A percentile compares a stretch with the other conserved stretches of the same genome.
phyloP scores from a whole-genome alignment of 2,888 invertebrate species.

The Rosalia funebris region DNA sequence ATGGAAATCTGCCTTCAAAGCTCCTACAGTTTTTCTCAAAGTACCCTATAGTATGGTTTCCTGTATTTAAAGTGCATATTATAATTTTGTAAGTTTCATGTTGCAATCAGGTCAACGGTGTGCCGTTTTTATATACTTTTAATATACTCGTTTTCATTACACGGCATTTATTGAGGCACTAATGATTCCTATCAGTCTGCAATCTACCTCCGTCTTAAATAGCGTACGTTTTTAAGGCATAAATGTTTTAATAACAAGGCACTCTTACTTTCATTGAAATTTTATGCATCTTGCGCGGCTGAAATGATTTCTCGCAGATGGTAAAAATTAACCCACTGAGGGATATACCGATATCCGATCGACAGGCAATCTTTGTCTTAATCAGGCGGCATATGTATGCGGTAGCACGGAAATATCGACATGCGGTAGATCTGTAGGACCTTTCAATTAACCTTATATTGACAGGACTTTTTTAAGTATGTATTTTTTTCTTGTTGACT shows the following conservation, averaged over 20 bases:
- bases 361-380: too few relatives aligned
- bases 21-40: too few relatives aligned
- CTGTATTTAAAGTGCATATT: too few relatives aligned
- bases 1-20: too few relatives aligned
- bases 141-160: neutral
- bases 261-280: constrained; percentile 3
- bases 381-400: neutral
- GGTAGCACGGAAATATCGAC: neutral
- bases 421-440: neutral
- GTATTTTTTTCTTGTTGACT: neutral
- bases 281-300: neutral
- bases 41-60: too few relatives aligned
- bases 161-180: neutral
- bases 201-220: neutral
- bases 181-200: neutral
- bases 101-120: neutral
- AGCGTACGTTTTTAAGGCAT: neutral
- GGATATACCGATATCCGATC: neutral
- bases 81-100: neutral
- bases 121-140: neutral
- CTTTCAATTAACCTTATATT: neutral
- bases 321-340: neutral
- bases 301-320: constrained; percentile 3
- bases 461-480: neutral
- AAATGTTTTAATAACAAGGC: neutral